These are phyloP conservation scores for Cardiocondyla obscurior DNA, from an alignment of 1,140 invertebrate species.

Conservation along the genomic window DNA sequence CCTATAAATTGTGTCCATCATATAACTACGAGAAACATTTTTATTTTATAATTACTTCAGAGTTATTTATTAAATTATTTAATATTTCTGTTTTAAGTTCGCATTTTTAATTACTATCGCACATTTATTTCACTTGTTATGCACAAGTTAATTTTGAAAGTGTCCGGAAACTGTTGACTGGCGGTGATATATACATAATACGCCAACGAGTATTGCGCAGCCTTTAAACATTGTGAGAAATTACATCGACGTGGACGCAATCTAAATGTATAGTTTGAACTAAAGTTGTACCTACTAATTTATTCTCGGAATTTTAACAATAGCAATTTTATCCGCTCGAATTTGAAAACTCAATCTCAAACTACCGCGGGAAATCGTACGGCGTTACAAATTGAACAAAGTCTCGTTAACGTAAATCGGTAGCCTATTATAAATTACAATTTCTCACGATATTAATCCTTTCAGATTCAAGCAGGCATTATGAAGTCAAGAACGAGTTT, in stretches of 20 bases:
- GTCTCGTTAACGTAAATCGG: not conserved
- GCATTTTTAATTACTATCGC: no score
- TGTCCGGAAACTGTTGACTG: no score
- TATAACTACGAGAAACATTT: not conserved
- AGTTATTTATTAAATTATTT: not conserved
- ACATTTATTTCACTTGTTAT: no score
- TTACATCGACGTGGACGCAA: no score
- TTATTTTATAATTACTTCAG: not conserved
- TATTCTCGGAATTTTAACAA: not conserved
- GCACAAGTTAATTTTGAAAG: no score
- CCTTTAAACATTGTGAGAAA: no score
- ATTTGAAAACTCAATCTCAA: conserved; percentile 15
- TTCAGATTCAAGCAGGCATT: not conserved
- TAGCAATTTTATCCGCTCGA: not conserved
- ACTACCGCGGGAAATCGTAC: not conserved
- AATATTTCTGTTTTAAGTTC: not conserved
- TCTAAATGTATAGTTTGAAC: not conserved
- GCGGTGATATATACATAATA: no score
- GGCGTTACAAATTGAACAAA: not conserved
- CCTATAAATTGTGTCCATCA: not conserved
- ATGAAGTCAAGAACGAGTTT: conserved; percentile 38
- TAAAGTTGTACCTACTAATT: not conserved
- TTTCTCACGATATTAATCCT: not conserved
- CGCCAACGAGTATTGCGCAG: no score
- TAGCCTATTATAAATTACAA: not conserved